Evolutionary conservation across 2,113 vertebrate species (phyloP).

Genomic region (human (Homo sapiens)): DNA sequence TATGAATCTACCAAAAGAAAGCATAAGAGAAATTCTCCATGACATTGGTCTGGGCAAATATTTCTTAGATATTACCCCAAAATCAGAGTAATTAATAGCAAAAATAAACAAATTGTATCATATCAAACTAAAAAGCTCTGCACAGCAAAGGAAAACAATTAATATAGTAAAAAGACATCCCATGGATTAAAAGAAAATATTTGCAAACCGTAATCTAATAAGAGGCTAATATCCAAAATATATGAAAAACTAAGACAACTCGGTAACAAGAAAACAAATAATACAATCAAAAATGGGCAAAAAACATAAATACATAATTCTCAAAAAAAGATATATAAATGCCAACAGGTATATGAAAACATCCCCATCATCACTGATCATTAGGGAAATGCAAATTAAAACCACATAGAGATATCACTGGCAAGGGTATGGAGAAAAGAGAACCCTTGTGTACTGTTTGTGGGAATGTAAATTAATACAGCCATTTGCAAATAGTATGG

Average conservation of each 20-base stretch:
- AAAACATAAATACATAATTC: background rate
- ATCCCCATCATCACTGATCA: background rate
- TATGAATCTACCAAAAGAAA: background rate
- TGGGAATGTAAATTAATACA: background rate
- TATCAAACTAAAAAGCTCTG: background rate
- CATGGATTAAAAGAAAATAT: background rate
- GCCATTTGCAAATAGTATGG: background rate
- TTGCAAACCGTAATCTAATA: background rate
- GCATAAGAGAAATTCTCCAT: background rate
- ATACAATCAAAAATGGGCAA: background rate
- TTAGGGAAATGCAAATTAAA: background rate
- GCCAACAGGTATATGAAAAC: background rate
- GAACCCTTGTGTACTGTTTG: background rate
- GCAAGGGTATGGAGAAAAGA: background rate
- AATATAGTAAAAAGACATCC: background rate
- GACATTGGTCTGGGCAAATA: background rate
- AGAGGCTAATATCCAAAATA: background rate
- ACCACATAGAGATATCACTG: background rate
- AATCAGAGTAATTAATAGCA: background rate
- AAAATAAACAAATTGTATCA: background rate
- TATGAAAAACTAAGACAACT: background rate
- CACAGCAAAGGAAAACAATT: background rate
- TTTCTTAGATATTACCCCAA: background rate
- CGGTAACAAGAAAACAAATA: background rate
- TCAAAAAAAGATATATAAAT: background rate